Evolutionary conservation across 2,888 invertebrate genomes (phyloP), one percentile per base, ranked within the genome.

Genomic region (Drosophila falleni): DNA sequence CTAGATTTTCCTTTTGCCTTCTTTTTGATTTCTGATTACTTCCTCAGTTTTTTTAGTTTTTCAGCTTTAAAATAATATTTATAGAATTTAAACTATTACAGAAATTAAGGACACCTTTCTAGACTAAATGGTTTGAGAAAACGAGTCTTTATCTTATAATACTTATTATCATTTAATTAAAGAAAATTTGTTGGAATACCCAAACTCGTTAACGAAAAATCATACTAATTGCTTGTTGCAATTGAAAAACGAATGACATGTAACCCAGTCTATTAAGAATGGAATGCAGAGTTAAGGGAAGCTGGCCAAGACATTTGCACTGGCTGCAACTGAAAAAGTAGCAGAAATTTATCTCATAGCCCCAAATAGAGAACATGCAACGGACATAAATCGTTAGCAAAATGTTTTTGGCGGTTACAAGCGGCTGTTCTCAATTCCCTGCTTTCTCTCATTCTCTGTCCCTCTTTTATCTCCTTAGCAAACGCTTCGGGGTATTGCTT

Each of bases 381-480:
- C 82, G 80, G 87, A 81, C 85, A 83, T 83, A 83, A 83, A 87
- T 87, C 85, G 83, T 83, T 85, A 85, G 87, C 87, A 85, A 87
- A 83, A 85, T 83, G 83, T 81, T 83, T 83, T 85, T 76, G 83
- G 83, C 87, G 83, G 85, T 79, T 87, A 79, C 82, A 87, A 76
- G 87, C 41, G 47, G 31, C 49, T 47, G 50, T 47, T 49, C 37
- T n/a, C 31, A 41, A 19, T 47, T 37, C 11, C 42, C 47, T 11
- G 23, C 15, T 29, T 29, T 29, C 29, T 29, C 13, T 16, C n/a
- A 10, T 0, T 0, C 13, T 1, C 16, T 0, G 9, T 5, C 9
- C n/a, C 10, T n/a, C 11, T 3, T 6, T 29, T 29, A 6, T 10
- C 16, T 15, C 26, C n/a, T 31, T n/a, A n/a, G 10, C 42, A 33